Percentiles rank a stretch among this genome's conserved stretches.
Conservation (phyloP, 2,888 invertebrate species). For the Sarcophaga rosellei region DNA sequence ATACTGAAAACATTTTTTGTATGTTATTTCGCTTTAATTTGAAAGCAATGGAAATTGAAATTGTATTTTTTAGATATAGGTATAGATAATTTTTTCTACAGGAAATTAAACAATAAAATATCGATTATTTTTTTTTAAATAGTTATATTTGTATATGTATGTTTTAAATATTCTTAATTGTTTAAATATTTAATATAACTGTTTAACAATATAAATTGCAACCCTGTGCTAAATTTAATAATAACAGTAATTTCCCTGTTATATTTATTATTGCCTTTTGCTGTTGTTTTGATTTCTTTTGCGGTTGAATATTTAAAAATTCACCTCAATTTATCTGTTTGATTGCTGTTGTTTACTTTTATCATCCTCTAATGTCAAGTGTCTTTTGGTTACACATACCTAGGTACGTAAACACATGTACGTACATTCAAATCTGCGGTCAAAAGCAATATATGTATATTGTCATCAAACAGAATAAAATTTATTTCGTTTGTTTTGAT, state of each 20-base stretch:
- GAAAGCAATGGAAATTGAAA: neutral
- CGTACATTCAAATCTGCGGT: neutral
- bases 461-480: neutral
- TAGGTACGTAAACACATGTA: neutral
- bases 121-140: neutral
- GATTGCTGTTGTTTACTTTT: slow-evolving; percentile 24
- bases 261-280: slow-evolving; percentile 6
- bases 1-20: slow-evolving; percentile 37
- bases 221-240: slow-evolving; percentile 29
- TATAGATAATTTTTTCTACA: neutral
- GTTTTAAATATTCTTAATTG: neutral
- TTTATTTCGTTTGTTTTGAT: slow-evolving; percentile 51
- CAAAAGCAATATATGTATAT: neutral
- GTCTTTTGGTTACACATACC: neutral
- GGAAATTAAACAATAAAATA: neutral
- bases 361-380: slow-evolving; percentile 40
- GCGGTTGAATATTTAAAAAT: slow-evolving; percentile 40
- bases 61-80: neutral
- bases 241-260: neutral
- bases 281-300: neutral
- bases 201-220: neutral
- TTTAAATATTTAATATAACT: no score
- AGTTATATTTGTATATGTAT: neutral
- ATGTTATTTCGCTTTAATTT: neutral
- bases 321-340: slow-evolving; percentile 57